phyloP scores from a whole-genome alignment of 2,113 vertebrate species.

The Gymnarchus niloticus region DNA sequence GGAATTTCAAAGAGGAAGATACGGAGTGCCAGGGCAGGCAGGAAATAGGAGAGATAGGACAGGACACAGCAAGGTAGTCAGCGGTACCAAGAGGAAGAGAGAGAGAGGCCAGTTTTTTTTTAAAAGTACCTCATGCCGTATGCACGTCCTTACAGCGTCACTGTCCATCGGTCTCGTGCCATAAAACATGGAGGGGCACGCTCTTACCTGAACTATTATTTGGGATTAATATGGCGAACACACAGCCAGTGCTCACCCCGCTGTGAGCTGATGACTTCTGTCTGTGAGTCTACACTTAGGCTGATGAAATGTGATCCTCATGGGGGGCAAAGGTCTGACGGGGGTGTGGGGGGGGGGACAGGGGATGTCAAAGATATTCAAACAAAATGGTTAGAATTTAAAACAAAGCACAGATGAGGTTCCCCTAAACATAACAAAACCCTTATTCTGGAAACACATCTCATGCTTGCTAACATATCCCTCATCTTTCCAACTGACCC shows the following conservation, averaged over 20 bases:
- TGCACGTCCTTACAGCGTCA: not conserved
- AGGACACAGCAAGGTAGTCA: not conserved
- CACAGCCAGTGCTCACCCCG: no score
- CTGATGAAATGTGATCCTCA: not conserved
- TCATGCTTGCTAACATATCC: not conserved
- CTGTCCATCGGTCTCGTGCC: not conserved
- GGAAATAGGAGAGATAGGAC: not conserved
- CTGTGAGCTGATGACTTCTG: no score
- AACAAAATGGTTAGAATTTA: no score
- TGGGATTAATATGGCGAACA: constrained; percentile 3
- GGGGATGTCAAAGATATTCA: no score
- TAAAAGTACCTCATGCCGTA: not conserved
- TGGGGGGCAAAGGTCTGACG: no score
- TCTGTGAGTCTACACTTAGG: not conserved
- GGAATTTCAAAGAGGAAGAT: constrained; percentile 15
- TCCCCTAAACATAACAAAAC: no score
- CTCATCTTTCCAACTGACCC: not conserved
- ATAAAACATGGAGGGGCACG: not conserved
- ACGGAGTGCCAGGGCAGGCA: not conserved
- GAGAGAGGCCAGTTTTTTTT: not conserved
- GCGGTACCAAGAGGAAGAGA: not conserved
- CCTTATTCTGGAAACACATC: not conserved
- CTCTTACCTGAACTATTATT: constrained; percentile 22
- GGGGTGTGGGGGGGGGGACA: not conserved
- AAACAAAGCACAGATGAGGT: no score